Evolutionary conservation across 2,888 invertebrate species (phyloP), one percentile per base, ranked within the genome.

Genomic region (Catotricha subobsoleta): DNA sequence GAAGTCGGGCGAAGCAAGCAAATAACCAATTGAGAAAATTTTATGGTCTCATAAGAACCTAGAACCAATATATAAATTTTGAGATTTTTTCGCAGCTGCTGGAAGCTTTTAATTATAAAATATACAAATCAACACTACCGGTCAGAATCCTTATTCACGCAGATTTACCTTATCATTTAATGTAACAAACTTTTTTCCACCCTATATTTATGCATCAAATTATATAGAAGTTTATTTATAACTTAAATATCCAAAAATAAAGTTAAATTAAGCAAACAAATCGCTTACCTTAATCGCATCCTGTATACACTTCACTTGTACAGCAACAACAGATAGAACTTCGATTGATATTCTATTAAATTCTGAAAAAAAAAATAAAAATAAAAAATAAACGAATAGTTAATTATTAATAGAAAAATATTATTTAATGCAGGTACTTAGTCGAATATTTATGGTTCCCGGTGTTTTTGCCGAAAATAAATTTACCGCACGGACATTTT

Each of bases 321-420:
- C 92, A 2, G 94, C 88, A 5, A 94, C 91, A 36, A 95, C 95
- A 41, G 94, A 95, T 47, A 95, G 64, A 45, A 95, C 94, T 66
- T 94, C 94, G n/a, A 94, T 84, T 2, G 91, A 82, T 56, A 94
- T 94, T 45, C 94, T 73, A 64, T 95, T 94, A 65, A 95, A 95
- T 65, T 95, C 36, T 36, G 10, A 4, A 6, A 9, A 33, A 3
- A 4, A 33, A n/a, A 9, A 21, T 35, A 21, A 21, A 25, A 8
- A 21, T 23, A 6, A 5, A 35, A 5, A 12, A 25, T 6, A 25
- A 25, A 25, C 10, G 25, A 10, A 8, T 3, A 6, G 3, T 33
- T 18, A n/a, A 18, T 19, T 33, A 4, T 20, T 12, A 18, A 33
- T 33, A 19, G 10, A 8, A 25, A 25, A 8, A 25, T 25, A 25